Evolutionary conservation across 2,113 vertebrate genomes (phyloP).

Genomic region (Arizona elegans): DNA sequence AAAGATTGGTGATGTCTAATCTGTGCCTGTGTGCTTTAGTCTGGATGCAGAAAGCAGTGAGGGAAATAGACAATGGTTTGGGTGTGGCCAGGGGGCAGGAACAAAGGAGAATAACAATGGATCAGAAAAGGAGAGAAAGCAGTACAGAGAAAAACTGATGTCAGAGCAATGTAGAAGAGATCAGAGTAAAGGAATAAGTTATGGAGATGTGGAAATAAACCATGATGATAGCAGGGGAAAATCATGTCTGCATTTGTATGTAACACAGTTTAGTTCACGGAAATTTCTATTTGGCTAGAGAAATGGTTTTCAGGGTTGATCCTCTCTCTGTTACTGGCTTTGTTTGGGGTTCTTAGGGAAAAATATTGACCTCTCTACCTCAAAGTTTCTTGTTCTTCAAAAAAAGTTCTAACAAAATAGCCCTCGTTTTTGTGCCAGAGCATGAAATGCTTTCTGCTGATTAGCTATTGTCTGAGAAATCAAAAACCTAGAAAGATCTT

Average conservation of each 20-base stretch:
- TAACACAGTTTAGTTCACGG: not conserved
- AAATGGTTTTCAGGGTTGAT: not conserved
- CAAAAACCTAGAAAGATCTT: not conserved
- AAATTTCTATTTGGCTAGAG: not conserved
- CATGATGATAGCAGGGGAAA: not conserved
- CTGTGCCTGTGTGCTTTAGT: not conserved
- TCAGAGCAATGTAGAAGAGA: not conserved
- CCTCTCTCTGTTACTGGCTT: not conserved
- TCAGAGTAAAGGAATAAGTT: not conserved
- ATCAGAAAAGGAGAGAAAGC: not conserved
- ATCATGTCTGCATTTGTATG: not conserved
- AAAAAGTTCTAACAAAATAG: not conserved
- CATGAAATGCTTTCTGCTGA: not conserved
- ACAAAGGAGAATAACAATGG: not conserved
- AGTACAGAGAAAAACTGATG: not conserved
- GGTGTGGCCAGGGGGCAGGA: not conserved
- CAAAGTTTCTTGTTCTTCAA: not conserved
- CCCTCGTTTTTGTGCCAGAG: not conserved
- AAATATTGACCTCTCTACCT: not conserved
- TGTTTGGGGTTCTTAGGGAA: not conserved
- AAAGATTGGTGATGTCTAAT: not conserved
- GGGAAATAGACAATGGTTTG: not conserved
- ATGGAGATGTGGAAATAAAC: not conserved
- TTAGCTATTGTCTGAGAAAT: not conserved
- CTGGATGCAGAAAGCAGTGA: not conserved